Evolutionary conservation across 2,113 vertebrate species (phyloP), one percentile per base, ranked within the genome.

Genomic region (Riparia riparia): DNA sequence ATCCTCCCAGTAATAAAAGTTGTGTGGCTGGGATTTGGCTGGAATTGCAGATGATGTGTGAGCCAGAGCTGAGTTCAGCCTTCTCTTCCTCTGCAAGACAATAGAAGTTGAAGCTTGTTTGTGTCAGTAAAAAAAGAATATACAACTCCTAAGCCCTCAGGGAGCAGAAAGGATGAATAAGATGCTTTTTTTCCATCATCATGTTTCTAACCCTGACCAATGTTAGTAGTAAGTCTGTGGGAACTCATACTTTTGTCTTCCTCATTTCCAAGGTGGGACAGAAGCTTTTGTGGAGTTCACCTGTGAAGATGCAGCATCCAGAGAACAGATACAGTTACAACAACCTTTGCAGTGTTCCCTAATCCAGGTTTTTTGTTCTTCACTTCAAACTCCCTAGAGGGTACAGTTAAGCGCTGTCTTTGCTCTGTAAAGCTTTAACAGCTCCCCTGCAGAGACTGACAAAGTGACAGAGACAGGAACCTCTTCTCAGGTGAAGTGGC

Each of bases 1-100:
- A 95, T 95, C 95, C 88, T 96, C 92, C 90, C 76, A 89, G 92
- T 93, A 92, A 95, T 97, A 96, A 86, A 96, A 93, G 49, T 84
- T 94, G 85, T 90, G 76, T 90, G 83, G 82, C 90, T 96, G 92
- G 80, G 93, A 90, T 83, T 96, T 97, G 95, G 92, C 96, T 96
- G 25, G 72, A 80, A 17, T 32, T 88, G 79, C 76, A 86, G 88
- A 90, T 93, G 82, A 89, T 93, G 51, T 83, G 68, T 81, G 90
- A 94, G 96, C 90, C 90, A 96, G 82, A 90, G 82, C 34, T 90
- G 76, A 92, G 91, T 84, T 94, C 93, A 96, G 90, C 76, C 82
- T 89, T 91, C 60, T 89, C 65, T 96, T 96, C 90, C 72, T 92
- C 61, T 94, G 64, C 42, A 79, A 90, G 86, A 96, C 95, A 96